Base-by-base conservation (phyloP, 1,140 invertebrate species). In the Oppia nitens region DNA sequence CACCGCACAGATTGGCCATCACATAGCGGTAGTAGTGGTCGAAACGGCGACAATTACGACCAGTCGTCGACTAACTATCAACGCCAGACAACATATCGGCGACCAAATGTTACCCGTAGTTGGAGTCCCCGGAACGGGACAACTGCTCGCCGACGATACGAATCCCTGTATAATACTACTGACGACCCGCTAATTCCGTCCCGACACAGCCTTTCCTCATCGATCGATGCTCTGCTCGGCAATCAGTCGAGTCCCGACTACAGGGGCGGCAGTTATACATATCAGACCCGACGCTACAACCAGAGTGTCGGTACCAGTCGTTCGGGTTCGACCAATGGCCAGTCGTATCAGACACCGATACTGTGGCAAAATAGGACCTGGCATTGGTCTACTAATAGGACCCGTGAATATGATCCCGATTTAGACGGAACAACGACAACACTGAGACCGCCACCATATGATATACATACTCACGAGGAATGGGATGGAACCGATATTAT, bases 381-480 rank as follows among this genome's bases (percentile, higher is more conserved):
- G 14, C 60, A 61, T 50, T 61, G 56, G 55, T 57, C 59, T n/a
- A 28, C 45, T n/a, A 58, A 61, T 40, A 11, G 47, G 6, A 51
- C 54, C 20, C 47, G 55, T 12, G 55, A 26, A 23, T 61, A 61
- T 59, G 60, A 61, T 50, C 45, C 60, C n/a, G 60, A 61, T 52
- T 20, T 61, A 14, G 55, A 61, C 51, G 60, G 60, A 17, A 49
- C 60, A 14, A 61, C 59, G 17, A n/a, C n/a, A n/a, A n/a, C n/a
- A n/a, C 12, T 47, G 26, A 11, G 45, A 1, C 47, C 59, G 28
- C 56, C 56, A 29, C n/a, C 21, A 14, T 28, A 20, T n/a, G 56
- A 57, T 28, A 17, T 2, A 4, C 28, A 56, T 6, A 25, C 47
- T 40, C 47, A 57, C n/a, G 56, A 57, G 40, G 56, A 57, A 12